Conservation (phyloP, 2,113 vertebrate genomes). For the Pseudorasbora parva region DNA sequence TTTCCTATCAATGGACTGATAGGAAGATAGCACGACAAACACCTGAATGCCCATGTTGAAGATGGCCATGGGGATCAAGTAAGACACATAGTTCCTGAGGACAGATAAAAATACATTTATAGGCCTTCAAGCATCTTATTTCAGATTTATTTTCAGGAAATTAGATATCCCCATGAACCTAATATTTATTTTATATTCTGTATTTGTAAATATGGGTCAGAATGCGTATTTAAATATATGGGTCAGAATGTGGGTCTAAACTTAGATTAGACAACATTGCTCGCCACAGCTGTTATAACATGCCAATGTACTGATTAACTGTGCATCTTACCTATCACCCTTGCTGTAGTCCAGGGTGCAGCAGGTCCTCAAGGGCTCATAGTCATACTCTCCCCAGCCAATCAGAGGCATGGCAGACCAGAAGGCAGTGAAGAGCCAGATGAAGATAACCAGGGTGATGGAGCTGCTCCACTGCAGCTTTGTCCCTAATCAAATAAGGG, state of each 20-base stretch:
- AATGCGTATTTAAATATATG: neutral
- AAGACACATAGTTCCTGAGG: slow-evolving; percentile 88
- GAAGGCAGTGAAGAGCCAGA: slow-evolving; percentile 89
- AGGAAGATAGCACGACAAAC: slow-evolving; percentile 87
- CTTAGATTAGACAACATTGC: no score
- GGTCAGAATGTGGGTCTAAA: neutral
- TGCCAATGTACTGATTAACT: neutral
- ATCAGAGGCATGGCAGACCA: slow-evolving; percentile 93
- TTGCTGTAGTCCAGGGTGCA: slow-evolving; percentile 93
- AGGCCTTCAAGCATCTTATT: neutral
- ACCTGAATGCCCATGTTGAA: slow-evolving; percentile 90
- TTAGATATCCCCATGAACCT: neutral
- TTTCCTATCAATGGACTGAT: slow-evolving; percentile 87
- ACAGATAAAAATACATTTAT: neutral
- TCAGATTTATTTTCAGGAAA: neutral
- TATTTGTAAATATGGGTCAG: neutral
- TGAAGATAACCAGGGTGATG: slow-evolving; percentile 76
- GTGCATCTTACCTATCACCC: slow-evolving; percentile 83
- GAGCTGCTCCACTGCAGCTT: slow-evolving; percentile 88
- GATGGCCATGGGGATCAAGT: slow-evolving; percentile 85
- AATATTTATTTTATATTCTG: neutral
- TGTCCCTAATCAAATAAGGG: slow-evolving; percentile 72
- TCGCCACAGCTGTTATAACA: no score
- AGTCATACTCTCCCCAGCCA: slow-evolving; percentile 94
- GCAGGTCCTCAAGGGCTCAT: slow-evolving; percentile 93